These are phyloP conservation scores for Ptiloglossa arizonensis DNA, from an alignment of 1,140 invertebrate genomes.

Conservation along the genomic window DNA sequence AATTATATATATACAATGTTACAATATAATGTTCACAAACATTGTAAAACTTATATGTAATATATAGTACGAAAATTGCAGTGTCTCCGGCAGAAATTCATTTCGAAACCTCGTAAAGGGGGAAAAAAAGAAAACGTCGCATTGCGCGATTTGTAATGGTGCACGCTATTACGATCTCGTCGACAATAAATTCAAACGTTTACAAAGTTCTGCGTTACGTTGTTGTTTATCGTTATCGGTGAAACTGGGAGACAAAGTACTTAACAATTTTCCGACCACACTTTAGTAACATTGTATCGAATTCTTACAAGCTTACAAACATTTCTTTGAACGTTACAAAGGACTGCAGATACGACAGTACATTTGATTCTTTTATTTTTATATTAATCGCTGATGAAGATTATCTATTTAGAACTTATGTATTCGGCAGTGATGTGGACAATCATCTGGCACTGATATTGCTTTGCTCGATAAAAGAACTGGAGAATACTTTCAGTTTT, in stretches of 20 bases:
- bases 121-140: neutral
- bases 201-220: neutral
- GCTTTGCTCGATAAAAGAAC: slow-evolving; percentile 18
- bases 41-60: slow-evolving; percentile 18
- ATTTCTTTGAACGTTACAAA: neutral
- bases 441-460: slow-evolving; percentile 27
- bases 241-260: neutral
- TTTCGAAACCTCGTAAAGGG: neutral
- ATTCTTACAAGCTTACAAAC: slow-evolving; percentile 29
- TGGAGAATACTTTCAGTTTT: slow-evolving; percentile 17
- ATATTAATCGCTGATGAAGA: neutral
- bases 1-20: slow-evolving; percentile 56
- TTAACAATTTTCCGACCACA: neutral
- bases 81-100: slow-evolving; percentile 5
- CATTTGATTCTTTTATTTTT: neutral
- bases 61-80: slow-evolving; percentile 24
- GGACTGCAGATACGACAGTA: neutral
- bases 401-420: slow-evolving; percentile 7
- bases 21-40: slow-evolving; percentile 30
- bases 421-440: slow-evolving; percentile 31
- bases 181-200: neutral
- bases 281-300: slow-evolving; percentile 15
- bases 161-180: neutral
- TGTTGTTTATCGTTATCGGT: neutral
- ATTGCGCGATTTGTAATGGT: neutral